A percentile compares a stretch with the other conserved stretches of the same genome.
Conservation (phyloP, 53 echinoderm and acorn worm species). For the Luidia sarsii region DNA sequence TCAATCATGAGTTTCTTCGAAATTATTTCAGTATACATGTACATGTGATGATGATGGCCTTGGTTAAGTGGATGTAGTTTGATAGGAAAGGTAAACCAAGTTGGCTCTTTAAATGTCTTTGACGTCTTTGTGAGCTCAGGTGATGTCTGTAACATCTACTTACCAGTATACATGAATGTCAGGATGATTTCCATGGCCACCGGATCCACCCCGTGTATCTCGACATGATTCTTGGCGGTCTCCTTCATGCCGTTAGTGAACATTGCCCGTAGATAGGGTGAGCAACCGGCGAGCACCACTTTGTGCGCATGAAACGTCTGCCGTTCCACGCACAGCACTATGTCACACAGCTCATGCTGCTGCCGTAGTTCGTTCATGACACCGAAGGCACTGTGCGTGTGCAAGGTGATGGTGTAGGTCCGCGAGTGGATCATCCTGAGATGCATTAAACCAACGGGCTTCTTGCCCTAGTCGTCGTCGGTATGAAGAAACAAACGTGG, state of each 20-base stretch:
- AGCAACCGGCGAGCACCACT: conserved; percentile 97
- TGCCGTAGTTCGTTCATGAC: conserved; percentile 94
- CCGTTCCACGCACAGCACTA: conserved; percentile 85
- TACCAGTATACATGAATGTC: conserved; percentile 97
- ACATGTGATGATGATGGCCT: too few relatives aligned
- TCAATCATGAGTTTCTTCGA: too few relatives aligned
- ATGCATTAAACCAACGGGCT: conserved; percentile 26
- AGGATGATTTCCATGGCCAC: conserved; percentile 99
- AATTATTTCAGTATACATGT: too few relatives aligned
- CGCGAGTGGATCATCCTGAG: conserved; percentile 86
- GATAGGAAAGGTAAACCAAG: too few relatives aligned
- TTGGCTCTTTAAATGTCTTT: too few relatives aligned
- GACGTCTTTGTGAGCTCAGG: too few relatives aligned
- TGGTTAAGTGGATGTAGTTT: too few relatives aligned
- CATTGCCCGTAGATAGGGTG: conserved; percentile 97
- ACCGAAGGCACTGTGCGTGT: conserved; percentile 89
- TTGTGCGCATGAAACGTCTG: conserved; percentile 91
- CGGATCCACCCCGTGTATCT: conserved; percentile 96
- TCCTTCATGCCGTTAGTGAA: conserved; percentile 99
- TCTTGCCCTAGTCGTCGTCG: too few relatives aligned
- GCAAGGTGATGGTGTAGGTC: conserved; percentile 90
- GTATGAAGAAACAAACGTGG: too few relatives aligned
- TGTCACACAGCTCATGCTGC: conserved; percentile 87
- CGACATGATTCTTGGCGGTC: conserved; percentile 85
- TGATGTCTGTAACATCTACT: too few relatives aligned